Base-by-base conservation (phyloP, 2,113 vertebrate genomes). In the Dicaeum eximium region DNA sequence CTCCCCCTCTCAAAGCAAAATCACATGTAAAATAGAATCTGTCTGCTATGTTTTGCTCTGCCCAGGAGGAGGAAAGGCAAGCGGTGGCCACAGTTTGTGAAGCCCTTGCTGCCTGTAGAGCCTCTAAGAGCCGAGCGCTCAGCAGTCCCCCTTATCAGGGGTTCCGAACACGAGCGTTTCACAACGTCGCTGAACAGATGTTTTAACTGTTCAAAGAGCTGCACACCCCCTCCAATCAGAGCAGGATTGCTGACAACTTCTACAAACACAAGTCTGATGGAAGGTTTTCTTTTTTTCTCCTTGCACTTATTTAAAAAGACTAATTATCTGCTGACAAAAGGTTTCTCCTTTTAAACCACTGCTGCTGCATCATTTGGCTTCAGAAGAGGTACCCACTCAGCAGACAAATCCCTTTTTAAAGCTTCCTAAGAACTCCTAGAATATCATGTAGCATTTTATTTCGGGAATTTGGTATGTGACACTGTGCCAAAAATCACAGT, bases 391-490 rank as follows among this genome's bases (percentile, higher is more conserved):
- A 89, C 45, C 57, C 87, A 90, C 88, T 86, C 80, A 69, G 90
- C 18, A 30, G 88, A 77, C 74, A 94, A 96, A 96, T 94, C 88
- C 88, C 84, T 94, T 98, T 98, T 97, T 98, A 98, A 98, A 98
- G 96, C 93, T 96, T 96, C 96, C 80, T 86, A 93, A 95, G 77
- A 96, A 79, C 78, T 78, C 90, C 91, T 88, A 93, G 94, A 96
- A 97, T 98, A 97, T 97, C 97, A 95, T 93, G 87, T 95, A 97
- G 93, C 95, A 95, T 95, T 97, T 98, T 97, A 98, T 97, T 98
- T 98, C 66, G 91, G 96, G 98, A 97, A 97, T 95, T 93, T 92
- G 98, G 96, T 97, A 96, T 96, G 96, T 91, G 93, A 96, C 60
- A 86, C 60, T 58, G 62, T 97, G 97, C 98, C 98, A 98, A 97